These are phyloP conservation scores for Erythrocebus patas DNA, from an alignment of 2,113 vertebrate genomes.

Conservation along the genomic window DNA sequence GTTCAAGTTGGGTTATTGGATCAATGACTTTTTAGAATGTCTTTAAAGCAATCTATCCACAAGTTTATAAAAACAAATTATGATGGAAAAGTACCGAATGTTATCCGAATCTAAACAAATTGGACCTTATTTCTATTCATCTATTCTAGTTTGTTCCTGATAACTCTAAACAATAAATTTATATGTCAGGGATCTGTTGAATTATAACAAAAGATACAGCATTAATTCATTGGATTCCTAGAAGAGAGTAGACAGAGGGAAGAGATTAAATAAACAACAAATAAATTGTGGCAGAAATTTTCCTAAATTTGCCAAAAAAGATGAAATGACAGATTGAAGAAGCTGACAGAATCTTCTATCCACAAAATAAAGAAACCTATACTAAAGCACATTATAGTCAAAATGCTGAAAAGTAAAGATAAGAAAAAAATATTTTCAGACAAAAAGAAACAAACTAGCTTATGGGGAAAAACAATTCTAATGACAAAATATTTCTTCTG, in stretches of 20 bases:
- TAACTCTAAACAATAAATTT: not conserved
- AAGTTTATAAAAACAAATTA: not conserved
- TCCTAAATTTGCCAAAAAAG: not conserved
- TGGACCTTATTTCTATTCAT: not conserved
- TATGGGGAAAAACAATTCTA: not conserved
- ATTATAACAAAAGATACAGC: not conserved
- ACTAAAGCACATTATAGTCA: not conserved
- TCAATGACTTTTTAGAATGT: not conserved
- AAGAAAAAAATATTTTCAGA: not conserved
- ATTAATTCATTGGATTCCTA: not conserved
- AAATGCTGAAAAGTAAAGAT: not conserved
- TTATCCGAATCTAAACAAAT: not conserved
- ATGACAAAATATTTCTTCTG: not conserved
- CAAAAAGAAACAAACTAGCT: not conserved
- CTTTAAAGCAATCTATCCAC: not conserved
- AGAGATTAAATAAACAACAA: not conserved
- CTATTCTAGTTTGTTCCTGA: not conserved
- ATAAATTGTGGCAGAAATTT: not conserved
- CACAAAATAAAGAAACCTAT: not conserved
- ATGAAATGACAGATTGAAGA: not conserved
- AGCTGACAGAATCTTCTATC: accelerated
- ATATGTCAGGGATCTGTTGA: not conserved
- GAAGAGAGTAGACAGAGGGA: not conserved
- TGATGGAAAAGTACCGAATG: not conserved
- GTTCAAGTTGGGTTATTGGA: not conserved